Evolutionary conservation across 1,140 invertebrate genomes (phyloP).

Genomic region (Drosophila suzukii): DNA sequence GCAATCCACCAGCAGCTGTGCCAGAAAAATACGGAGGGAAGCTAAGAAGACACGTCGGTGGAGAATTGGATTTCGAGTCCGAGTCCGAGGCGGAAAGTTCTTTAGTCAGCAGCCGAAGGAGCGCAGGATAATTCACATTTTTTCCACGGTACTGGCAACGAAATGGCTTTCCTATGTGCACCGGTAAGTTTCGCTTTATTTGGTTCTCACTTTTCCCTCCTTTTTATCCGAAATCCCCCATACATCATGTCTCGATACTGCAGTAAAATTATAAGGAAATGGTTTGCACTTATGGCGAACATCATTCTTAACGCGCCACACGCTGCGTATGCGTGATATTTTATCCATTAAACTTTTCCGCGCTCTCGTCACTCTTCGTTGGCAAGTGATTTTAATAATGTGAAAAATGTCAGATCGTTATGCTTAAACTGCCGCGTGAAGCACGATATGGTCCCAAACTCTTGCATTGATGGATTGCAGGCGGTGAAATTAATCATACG

Average conservation of each 20-base stretch:
- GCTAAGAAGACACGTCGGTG: slow-evolving; percentile 33
- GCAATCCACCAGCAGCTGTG: slow-evolving; percentile 14
- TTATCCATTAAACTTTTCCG: slow-evolving; percentile 50
- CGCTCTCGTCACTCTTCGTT: slow-evolving; percentile 27
- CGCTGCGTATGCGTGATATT: slow-evolving; percentile 57
- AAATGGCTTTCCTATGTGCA: slow-evolving; percentile 77
- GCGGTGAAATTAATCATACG: slow-evolving; percentile 72
- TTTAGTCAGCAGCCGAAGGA: slow-evolving; percentile 35
- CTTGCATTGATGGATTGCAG: slow-evolving; percentile 52
- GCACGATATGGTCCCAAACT: slow-evolving; percentile 31
- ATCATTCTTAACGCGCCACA: slow-evolving; percentile 46
- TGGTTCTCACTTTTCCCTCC: not conserved
- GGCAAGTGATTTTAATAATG: slow-evolving; percentile 77
- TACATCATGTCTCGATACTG: slow-evolving; percentile 29
- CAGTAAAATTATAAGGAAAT: slow-evolving; percentile 46
- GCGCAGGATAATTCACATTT: slow-evolving; percentile 62
- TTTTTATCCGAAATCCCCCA: not conserved
- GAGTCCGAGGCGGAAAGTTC: slow-evolving; percentile 35
- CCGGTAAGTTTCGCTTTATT: slow-evolving; percentile 50
- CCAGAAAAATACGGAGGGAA: not conserved
- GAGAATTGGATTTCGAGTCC: slow-evolving; percentile 69
- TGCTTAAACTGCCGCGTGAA: slow-evolving; percentile 59
- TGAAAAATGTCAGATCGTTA: slow-evolving; percentile 67
- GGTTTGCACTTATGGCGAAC: slow-evolving; percentile 35
- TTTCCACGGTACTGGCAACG: slow-evolving; percentile 67